Evolutionary conservation across 2,888 invertebrate species (phyloP).

Genomic region (Chrysotoxum bicinctum): DNA sequence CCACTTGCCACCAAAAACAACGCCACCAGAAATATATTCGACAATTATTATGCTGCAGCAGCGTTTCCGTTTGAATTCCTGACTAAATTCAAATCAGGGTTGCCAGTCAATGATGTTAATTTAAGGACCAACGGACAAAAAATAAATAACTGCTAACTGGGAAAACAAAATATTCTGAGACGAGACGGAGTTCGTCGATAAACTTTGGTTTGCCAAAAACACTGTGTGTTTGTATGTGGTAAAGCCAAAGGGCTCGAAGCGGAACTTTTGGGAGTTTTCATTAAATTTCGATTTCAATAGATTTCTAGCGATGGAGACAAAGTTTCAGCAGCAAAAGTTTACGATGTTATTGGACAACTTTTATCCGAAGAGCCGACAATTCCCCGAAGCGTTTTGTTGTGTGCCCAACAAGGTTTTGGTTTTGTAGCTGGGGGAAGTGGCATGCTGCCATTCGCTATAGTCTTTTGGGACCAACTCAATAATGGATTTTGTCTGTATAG

Average conservation of each 20-base stretch:
- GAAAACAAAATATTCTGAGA: conserved; percentile 28
- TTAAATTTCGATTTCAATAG: conserved; percentile 67
- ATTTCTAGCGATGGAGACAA: conserved; percentile 46
- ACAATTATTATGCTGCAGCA: conserved; percentile 59
- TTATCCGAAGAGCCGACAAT: conserved; percentile 39
- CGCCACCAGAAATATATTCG: conserved; percentile 59
- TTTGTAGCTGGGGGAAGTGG: background rate
- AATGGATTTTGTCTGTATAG: background rate
- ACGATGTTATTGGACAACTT: conserved; percentile 61
- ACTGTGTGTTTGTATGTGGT: background rate
- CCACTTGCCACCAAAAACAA: background rate
- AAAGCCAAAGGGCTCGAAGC: conserved; percentile 1
- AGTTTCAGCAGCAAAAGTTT: conserved; percentile 59
- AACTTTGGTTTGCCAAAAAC: conserved; percentile 1
- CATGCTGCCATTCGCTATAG: conserved; percentile 19
- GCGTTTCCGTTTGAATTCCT: conserved; percentile 35
- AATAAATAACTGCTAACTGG: conserved; percentile 39
- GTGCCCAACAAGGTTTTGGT: conserved; percentile 17
- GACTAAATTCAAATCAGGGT: conserved; percentile 24
- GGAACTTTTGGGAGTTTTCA: conserved; percentile 48
- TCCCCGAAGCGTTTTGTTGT: conserved; percentile 7
- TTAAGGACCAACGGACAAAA: conserved; percentile 12
- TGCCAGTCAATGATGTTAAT: conserved; percentile 50
- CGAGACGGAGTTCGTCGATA: conserved; percentile 3
- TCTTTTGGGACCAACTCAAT: background rate